A percentile compares a stretch with the other conserved stretches of the same genome.
Evolutionary conservation across 2,113 vertebrate species (phyloP).

Genomic region (Hippocampus zosterae): DNA sequence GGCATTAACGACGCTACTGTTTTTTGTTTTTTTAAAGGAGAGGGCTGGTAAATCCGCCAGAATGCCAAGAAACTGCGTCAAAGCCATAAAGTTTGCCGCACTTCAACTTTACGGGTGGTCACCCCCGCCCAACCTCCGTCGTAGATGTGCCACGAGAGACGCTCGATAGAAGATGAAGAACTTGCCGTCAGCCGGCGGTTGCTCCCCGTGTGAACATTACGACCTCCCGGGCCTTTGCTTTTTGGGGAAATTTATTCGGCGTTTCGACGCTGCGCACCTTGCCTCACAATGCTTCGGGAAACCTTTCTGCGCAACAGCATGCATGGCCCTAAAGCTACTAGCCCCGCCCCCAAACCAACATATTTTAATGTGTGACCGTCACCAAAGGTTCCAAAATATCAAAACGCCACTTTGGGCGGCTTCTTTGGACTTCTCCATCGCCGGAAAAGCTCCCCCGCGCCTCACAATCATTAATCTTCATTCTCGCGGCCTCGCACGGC

Average conservation of each 20-base stretch:
- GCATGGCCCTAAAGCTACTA: background rate
- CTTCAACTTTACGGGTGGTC: slow-evolving; percentile 4
- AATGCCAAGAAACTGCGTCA: background rate
- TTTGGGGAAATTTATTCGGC: background rate
- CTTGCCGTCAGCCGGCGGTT: background rate
- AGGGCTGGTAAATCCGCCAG: background rate
- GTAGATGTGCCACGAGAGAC: slow-evolving; percentile 3
- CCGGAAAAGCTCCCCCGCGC: background rate
- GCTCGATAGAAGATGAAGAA: slow-evolving; percentile 5
- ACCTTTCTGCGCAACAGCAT: too few species aligned
- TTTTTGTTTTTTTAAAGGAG: background rate
- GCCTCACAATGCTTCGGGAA: background rate
- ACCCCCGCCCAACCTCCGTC: background rate
- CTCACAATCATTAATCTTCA: background rate
- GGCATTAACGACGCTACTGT: background rate
- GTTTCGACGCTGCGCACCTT: background rate
- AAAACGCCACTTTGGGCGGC: too few species aligned
- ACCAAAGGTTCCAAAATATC: too few species aligned
- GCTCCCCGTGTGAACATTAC: slow-evolving; percentile 9
- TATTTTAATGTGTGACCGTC: too few species aligned
- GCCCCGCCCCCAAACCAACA: too few species aligned
- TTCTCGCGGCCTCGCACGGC: background rate
- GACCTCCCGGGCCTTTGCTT: background rate
- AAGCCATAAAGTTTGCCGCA: slow-evolving; percentile 10
- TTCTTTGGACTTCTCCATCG: background rate